phyloP scores from a whole-genome alignment of 2,113 vertebrate species.

The Lophius piscatorius region DNA sequence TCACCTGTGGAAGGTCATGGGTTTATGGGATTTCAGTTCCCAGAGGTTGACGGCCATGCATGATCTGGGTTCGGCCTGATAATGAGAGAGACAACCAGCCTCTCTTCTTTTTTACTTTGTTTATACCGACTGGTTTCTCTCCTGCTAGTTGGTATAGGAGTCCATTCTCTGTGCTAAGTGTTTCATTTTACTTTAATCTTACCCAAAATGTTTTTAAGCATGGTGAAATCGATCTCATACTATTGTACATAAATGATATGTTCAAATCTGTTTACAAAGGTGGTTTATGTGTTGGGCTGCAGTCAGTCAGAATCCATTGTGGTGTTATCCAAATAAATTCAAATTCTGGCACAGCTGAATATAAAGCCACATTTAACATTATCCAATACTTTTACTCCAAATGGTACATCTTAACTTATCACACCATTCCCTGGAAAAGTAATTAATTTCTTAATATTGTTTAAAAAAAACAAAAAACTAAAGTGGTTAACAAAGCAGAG shows the following conservation, averaged over 20 bases:
- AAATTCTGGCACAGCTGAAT: not conserved
- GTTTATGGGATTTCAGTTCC: constrained; percentile 32
- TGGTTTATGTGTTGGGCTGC: not conserved
- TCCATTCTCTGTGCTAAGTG: no score
- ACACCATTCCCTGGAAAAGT: not conserved
- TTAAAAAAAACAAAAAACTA: no score
- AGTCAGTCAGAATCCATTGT: not conserved
- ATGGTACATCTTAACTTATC: no score
- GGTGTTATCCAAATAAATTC: constrained; percentile 21
- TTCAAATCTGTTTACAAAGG: no score
- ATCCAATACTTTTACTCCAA: not conserved
- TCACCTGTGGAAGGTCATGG: constrained; percentile 15
- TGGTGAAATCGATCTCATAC: not conserved
- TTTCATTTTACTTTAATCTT: not conserved
- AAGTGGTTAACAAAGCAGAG: no score
- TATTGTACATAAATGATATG: no score
- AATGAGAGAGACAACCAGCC: not conserved
- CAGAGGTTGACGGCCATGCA: constrained; percentile 5
- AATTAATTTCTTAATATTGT: no score
- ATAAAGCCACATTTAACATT: not conserved
- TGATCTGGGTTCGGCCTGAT: not conserved
- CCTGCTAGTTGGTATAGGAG: no score
- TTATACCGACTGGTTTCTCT: no score
- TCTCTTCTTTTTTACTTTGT: not conserved
- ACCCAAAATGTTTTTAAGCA: not conserved